Evolutionary conservation across 2,888 invertebrate genomes (phyloP).

Genomic region (Agrochola circellaris): DNA sequence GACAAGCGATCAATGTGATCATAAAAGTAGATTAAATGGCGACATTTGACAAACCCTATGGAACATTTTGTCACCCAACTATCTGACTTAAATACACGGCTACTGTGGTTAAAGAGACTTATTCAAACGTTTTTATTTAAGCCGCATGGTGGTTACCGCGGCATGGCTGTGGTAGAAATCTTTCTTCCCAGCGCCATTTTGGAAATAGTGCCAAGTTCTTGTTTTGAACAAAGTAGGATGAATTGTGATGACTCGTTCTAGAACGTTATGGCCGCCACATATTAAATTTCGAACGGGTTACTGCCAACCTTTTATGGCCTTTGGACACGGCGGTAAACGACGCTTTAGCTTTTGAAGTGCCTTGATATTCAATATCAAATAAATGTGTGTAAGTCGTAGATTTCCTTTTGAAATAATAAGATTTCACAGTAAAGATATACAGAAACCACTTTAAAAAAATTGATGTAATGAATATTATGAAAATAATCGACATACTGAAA

Average conservation of each 20-base stretch:
- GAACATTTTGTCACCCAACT: slow-evolving; percentile 20
- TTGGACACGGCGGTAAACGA: slow-evolving; percentile 30
- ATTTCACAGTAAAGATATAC: background rate
- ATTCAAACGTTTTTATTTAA: slow-evolving; percentile 35
- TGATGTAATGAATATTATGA: background rate
- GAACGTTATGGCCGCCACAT: slow-evolving; percentile 38
- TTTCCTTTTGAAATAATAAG: background rate
- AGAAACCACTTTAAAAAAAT: background rate
- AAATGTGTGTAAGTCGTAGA: slow-evolving; percentile 9
- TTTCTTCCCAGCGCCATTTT: slow-evolving; percentile 34
- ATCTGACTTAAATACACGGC: slow-evolving; percentile 30
- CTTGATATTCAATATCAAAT: slow-evolving; percentile 33
- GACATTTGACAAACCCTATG: slow-evolving; percentile 9
- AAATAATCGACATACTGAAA: background rate
- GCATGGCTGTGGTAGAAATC: slow-evolving; percentile 25
- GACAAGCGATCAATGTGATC: slow-evolving; percentile 11
- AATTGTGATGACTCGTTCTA: slow-evolving; percentile 50
- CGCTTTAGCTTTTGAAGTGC: slow-evolving; percentile 19
- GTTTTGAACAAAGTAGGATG: slow-evolving; percentile 51
- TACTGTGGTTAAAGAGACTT: slow-evolving; percentile 34
- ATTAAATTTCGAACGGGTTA: slow-evolving; percentile 50
- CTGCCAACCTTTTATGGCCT: slow-evolving; percentile 34
- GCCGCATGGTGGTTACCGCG: slow-evolving; percentile 10
- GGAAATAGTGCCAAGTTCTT: slow-evolving; percentile 52
- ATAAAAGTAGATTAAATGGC: slow-evolving; percentile 30